Evolutionary conservation across 2,888 invertebrate species (phyloP).

Genomic region (Drosophila colorata): DNA sequence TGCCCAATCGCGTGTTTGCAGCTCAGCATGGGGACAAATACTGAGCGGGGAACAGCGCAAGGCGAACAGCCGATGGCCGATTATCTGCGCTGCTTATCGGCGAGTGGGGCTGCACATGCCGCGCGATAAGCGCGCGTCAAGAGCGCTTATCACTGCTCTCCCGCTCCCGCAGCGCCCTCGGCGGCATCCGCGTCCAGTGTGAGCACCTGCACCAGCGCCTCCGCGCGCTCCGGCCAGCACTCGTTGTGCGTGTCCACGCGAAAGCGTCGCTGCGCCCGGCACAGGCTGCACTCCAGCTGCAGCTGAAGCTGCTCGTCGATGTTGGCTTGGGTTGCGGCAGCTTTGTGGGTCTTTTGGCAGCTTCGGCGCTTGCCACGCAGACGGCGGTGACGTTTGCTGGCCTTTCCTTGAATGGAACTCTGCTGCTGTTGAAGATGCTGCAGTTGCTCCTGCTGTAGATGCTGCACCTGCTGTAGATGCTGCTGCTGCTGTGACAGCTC

Average conservation of each 20-base stretch:
- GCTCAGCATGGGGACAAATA: conserved; percentile 61
- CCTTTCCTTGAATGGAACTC: neutral
- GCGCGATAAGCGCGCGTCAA: conserved; percentile 31
- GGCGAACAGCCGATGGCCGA: conserved; percentile 40
- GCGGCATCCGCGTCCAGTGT: conserved; percentile 12
- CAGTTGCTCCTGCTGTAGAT: too few relatives aligned
- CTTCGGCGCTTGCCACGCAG: conserved; percentile 12
- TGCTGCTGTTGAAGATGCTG: neutral
- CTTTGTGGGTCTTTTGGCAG: neutral
- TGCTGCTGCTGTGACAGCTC: neutral
- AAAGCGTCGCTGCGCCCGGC: conserved; percentile 74
- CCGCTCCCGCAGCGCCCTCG: neutral
- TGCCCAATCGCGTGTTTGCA: conserved; percentile 64
- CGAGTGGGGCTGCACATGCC: conserved; percentile 15
- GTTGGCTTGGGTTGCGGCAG: neutral
- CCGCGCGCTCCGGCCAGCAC: conserved; percentile 83
- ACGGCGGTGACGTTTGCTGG: conserved; percentile 22
- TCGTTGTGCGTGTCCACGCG: conserved; percentile 71
- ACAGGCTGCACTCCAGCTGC: conserved; percentile 75
- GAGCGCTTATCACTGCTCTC: conserved; percentile 25
- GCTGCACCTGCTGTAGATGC: too few relatives aligned
- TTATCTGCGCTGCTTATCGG: conserved; percentile 44
- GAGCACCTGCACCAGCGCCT: conserved; percentile 72
- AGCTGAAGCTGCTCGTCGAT: conserved; percentile 51
- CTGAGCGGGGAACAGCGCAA: conserved; percentile 28